Evolutionary conservation across 1,140 invertebrate genomes (phyloP).

Genomic region (Pseudomyrmex dendroicus): DNA sequence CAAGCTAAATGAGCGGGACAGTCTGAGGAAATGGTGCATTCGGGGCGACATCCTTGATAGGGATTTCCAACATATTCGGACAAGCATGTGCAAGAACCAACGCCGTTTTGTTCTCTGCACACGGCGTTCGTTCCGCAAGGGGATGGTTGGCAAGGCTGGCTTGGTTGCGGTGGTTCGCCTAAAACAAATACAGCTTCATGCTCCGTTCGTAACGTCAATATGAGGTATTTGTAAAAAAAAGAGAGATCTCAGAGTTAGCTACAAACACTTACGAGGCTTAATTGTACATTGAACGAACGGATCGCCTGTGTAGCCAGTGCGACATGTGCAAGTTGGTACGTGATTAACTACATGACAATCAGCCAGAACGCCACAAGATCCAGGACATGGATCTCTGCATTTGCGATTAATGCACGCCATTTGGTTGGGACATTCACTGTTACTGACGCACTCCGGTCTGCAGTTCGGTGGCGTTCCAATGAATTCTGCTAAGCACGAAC

Average conservation of each 20-base stretch:
- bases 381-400: constrained; percentile 89
- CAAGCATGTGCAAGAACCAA: constrained; percentile 89
- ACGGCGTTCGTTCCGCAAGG: constrained; percentile 91
- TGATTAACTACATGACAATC: constrained; percentile 90
- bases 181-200: constrained; percentile 37
- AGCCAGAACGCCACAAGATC: constrained; percentile 89
- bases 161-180: constrained; percentile 64
- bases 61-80: constrained; percentile 90
- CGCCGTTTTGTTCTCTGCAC: constrained; percentile 88
- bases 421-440: constrained; percentile 88
- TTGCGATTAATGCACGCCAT: constrained; percentile 89
- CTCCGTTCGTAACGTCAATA: background rate
- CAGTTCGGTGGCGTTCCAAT: constrained; percentile 88
- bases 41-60: constrained; percentile 90
- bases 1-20: constrained; percentile 90
- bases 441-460: constrained; percentile 88
- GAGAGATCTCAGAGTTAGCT: background rate
- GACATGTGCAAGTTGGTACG: constrained; percentile 89
- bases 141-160: constrained; percentile 88
- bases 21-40: constrained; percentile 90
- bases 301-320: constrained; percentile 88
- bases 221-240: background rate
- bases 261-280: constrained; percentile 86
- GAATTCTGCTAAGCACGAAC: constrained; percentile 88
- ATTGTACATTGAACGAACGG: constrained; percentile 88